A percentile compares a stretch with the other conserved stretches of the same genome.
These are phyloP conservation scores for Cerceris ruficornis DNA, from an alignment of 2,888 invertebrate species.

Conservation along the genomic window DNA sequence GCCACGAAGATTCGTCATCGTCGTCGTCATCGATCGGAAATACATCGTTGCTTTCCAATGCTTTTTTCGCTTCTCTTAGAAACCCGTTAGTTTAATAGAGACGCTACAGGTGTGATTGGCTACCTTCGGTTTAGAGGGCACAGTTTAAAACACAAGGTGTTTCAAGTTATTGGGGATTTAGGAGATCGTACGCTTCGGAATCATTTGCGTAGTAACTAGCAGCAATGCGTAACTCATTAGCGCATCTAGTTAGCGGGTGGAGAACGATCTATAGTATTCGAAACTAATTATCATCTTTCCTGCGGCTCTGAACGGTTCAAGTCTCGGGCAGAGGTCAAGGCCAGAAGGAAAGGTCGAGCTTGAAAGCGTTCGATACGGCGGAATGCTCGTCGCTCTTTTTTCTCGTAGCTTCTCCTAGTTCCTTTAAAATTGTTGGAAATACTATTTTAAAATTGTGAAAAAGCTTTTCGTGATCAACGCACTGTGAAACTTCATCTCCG, in stretches of 20 bases:
- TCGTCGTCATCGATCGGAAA: neutral
- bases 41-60: constrained; percentile 4
- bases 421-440: too few relatives aligned
- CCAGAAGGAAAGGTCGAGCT: constrained; percentile 18
- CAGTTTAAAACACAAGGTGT: too few relatives aligned
- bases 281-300: constrained; percentile 43
- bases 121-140: too few relatives aligned
- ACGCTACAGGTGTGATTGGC: too few relatives aligned
- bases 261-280: constrained; percentile 50
- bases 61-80: neutral
- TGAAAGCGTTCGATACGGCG: neutral
- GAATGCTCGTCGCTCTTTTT: neutral
- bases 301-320: constrained; percentile 3
- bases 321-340: constrained; percentile 43
- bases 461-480: neutral
- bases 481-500: neutral
- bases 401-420: too few relatives aligned
- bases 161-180: constrained; percentile 48
- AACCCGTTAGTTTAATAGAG: too few relatives aligned
- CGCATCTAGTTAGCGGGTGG: constrained; percentile 42
- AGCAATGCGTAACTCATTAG: constrained; percentile 46
- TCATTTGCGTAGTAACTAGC: constrained; percentile 25
- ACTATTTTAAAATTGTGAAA: too few relatives aligned
- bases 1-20: neutral
- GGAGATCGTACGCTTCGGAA: constrained; percentile 26